These are phyloP conservation scores for Balanococcus diminutus DNA, from an alignment of 2,888 invertebrate species.

Conservation along the genomic window DNA sequence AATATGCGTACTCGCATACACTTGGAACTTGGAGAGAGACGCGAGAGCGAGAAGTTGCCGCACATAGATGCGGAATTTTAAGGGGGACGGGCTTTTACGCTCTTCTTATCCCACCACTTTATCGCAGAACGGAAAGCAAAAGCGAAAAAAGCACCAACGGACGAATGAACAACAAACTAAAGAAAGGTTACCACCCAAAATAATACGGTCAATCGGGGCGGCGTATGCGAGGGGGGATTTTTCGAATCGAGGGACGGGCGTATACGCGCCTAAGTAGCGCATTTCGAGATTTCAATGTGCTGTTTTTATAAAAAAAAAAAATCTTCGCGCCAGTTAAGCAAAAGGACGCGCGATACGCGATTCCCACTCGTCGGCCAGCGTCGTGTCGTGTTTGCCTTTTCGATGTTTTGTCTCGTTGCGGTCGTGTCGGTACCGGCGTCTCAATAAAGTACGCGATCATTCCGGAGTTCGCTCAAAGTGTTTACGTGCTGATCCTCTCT, in stretches of 20 bases:
- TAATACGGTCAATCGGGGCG: conserved; percentile 38
- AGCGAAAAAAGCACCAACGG: conserved; percentile 49
- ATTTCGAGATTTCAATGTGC: background rate
- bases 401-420: background rate
- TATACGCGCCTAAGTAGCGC: conserved; percentile 2
- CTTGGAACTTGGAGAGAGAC: background rate
- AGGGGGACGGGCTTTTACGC: conserved; percentile 19
- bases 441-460: background rate
- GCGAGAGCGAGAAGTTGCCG: too few relatives aligned
- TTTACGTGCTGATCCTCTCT: background rate
- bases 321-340: conserved; percentile 19
- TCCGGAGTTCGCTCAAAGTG: background rate
- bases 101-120: conserved; percentile 24
- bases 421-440: conserved; percentile 1
- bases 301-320: background rate
- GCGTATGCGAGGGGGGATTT: background rate
- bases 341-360: conserved; percentile 23
- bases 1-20: background rate
- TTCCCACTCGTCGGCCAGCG: background rate
- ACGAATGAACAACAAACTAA: conserved; percentile 34
- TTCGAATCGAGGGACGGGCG: background rate
- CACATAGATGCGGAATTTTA: background rate
- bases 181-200: conserved; percentile 55
- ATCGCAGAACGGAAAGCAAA: conserved; percentile 28
- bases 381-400: background rate